Conservation (phyloP, 2,113 vertebrate species). For the Ramphastos sulfuratus region DNA sequence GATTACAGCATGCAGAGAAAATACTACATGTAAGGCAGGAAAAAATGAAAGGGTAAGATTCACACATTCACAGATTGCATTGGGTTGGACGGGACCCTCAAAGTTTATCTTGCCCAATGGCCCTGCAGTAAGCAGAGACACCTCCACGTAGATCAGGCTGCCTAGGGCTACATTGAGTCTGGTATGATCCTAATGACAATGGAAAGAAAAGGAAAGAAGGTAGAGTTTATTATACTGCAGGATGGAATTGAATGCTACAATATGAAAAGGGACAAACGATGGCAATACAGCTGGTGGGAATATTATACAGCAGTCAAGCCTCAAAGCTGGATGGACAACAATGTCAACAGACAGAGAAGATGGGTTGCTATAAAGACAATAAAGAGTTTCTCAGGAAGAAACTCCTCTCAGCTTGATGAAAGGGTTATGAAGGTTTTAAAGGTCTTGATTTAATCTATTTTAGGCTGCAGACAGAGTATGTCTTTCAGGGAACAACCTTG, state of each 20-base stretch:
- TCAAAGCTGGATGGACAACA: background rate
- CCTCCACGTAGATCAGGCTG: too few relatives aligned
- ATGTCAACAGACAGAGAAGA: accelerated
- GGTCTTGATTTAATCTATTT: background rate
- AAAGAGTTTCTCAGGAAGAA: background rate
- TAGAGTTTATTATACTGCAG: background rate
- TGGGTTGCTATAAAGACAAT: background rate
- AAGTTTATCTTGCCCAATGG: too few relatives aligned
- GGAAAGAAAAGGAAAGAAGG: background rate
- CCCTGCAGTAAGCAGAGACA: too few relatives aligned
- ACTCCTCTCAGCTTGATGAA: background rate
- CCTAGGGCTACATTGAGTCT: too few relatives aligned
- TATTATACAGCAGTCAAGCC: background rate
- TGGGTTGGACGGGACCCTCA: too few relatives aligned
- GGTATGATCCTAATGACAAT: accelerated
- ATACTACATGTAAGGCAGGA: background rate
- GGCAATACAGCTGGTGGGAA: background rate
- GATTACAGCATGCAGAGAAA: background rate
- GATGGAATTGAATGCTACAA: background rate
- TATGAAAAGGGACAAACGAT: background rate
- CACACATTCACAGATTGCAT: too few relatives aligned
- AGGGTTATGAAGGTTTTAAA: background rate
- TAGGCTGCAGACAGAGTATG: background rate
- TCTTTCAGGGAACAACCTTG: conserved; percentile 29
- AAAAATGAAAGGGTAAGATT: background rate